Evolutionary conservation across 2,888 invertebrate species (phyloP).

Genomic region (Stenchaetothrips biformis): DNA sequence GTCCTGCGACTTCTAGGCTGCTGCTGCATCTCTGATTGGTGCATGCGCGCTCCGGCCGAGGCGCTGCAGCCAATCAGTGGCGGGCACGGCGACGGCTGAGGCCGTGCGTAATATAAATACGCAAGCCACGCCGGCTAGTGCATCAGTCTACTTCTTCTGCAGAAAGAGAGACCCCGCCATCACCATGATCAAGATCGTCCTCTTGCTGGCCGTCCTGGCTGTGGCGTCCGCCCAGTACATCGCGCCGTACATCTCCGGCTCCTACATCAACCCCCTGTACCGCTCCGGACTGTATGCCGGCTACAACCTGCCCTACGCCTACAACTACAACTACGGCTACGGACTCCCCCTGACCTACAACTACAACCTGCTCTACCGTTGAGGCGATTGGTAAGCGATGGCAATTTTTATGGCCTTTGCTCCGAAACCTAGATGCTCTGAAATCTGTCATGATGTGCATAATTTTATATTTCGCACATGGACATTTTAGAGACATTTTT

Average conservation of each 20-base stretch:
- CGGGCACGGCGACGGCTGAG: neutral
- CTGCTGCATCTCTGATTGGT: too few relatives aligned
- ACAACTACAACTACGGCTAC: slow-evolving; percentile 24
- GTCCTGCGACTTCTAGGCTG: too few relatives aligned
- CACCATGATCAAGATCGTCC: slow-evolving; percentile 8
- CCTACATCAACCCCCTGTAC: slow-evolving; percentile 7
- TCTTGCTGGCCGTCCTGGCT: slow-evolving; percentile 2
- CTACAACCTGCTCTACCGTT: slow-evolving; percentile 18
- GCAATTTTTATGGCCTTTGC: neutral
- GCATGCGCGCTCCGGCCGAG: neutral
- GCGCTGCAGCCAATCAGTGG: neutral
- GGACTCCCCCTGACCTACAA: neutral
- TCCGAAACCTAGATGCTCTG: too few relatives aligned
- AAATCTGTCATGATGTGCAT: too few relatives aligned
- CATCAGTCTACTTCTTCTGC: slow-evolving; percentile 7
- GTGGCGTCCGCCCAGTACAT: slow-evolving; percentile 14
- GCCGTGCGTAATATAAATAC: too few relatives aligned
- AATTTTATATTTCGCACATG: too few relatives aligned
- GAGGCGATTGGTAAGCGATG: neutral
- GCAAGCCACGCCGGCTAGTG: neutral
- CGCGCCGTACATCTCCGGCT: neutral
- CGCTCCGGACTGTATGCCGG: neutral
- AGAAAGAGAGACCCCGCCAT: slow-evolving; percentile 8
- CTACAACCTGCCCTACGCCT: slow-evolving; percentile 22
- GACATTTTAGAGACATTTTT: too few relatives aligned